Base-by-base conservation (phyloP, 1,140 invertebrate species). In the Pogonus chalceus region DNA sequence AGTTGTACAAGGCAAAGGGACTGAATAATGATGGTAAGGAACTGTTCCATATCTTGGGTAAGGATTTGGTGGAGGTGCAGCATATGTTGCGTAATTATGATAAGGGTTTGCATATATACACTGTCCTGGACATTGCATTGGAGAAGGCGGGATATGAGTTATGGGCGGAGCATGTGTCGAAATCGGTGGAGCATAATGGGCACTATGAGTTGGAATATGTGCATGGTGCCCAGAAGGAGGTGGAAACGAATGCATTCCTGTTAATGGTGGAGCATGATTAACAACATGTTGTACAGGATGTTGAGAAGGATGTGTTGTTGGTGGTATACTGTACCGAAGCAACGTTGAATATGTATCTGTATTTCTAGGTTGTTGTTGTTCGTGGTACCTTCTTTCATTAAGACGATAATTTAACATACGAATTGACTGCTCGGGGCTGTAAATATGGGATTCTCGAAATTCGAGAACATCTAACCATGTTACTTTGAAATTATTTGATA, bases 381-480 rank as follows among this genome's bases (percentile, higher is more conserved):
- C 59, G 50, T 65, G 61, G 57, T 71, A 69, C 7, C 72, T 47
- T 35, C 71, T 71, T 47, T 76, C 67, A 1, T 70, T 62, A 35
- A 69, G 72, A 35, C 69, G 67, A 49, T 73, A 72, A 47, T 67
- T 75, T 2, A 79, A 54, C 7, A 69, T 73, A 16, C 69, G 64
- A 10, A 78, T 72, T 0, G 77, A 75, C 57, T 74, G 69, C 26
- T 83, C 77, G 1, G 77, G 69, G 46, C 73, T 74, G 53, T 84
- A 79, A n/a, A 80, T 70, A 54, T 82, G 74, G 20, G 72, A 76
- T 59, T 83, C 78, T 1, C 86, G 74, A 65, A 82, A 81, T 43
- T 81, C 72, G 50, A 83, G 66, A 4, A 87, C 77, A 54, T 88
- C 83, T 20, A 77, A 59, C 81, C 83, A 87, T 1, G 75, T 76